Evolutionary conservation across 2,113 vertebrate genomes (phyloP).

Genomic region (Zeus faber): DNA sequence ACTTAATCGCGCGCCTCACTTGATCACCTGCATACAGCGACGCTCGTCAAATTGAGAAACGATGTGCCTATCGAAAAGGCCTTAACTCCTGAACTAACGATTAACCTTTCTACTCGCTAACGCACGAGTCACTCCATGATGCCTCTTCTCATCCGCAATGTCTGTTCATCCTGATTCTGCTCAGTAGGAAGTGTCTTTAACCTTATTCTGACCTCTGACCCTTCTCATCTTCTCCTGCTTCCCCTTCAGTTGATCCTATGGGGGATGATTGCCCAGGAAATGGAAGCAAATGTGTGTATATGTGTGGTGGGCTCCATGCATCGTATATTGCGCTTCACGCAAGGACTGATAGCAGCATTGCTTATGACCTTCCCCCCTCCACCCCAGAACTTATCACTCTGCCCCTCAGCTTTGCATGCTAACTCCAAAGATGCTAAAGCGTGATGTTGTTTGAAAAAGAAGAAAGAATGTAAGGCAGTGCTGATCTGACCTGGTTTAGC

Average conservation of each 20-base stretch:
- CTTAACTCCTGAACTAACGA: constrained; percentile 40
- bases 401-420: constrained; percentile 83
- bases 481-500: constrained; percentile 38
- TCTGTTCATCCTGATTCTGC: constrained; percentile 28
- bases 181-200: constrained; percentile 49
- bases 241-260: constrained; percentile 91
- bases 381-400: constrained; percentile 30
- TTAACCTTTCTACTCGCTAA: constrained; percentile 32
- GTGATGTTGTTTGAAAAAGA: constrained; percentile 48
- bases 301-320: constrained; percentile 65
- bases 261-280: constrained; percentile 95
- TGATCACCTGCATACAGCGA: not conserved
- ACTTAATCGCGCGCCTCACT: no score
- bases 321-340: constrained; percentile 51
- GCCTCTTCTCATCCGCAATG: constrained; percentile 34
- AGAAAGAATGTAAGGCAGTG: constrained; percentile 72
- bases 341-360: constrained; percentile 52
- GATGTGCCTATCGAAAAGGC: constrained; percentile 36
- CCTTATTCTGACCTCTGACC: constrained; percentile 68
- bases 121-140: constrained; percentile 16
- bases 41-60: constrained; percentile 32
- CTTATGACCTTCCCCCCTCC: constrained; percentile 33
- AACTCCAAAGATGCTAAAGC: constrained; percentile 34
- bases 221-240: constrained; percentile 89
- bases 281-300: constrained; percentile 99